Base-by-base conservation (phyloP, 2,797 vertebrate species). In the Scolopax bukidnonensis region DNA sequence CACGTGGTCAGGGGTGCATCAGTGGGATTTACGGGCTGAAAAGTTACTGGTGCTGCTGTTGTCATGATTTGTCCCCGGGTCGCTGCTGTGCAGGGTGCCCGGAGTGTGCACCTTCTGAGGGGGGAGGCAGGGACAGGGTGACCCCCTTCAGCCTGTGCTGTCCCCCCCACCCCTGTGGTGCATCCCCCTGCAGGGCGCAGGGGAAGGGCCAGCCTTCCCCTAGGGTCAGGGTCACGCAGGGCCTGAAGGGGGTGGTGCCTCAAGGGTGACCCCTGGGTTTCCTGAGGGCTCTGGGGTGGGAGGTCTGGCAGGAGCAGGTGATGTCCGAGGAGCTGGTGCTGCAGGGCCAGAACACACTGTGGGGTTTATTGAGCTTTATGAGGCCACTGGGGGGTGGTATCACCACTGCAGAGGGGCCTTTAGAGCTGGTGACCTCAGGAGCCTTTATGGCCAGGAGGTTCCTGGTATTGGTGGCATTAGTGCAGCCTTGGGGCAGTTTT, bases 81-180 rank as follows among this genome's bases (percentile, higher is more conserved):
- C 56, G 59, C 30, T 41, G 19, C 7, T 25, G 28, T 25, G 45
- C 20, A 11, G 20, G 9, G 36, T 6, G 23, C 36, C 1, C 2
- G 32, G 28, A 59, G 12, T 0, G 0, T 50, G 21, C 50, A 43
- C 20, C 27, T 45, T 21, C 59, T 0, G 1, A 32, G 23, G 67
- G 45, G 15, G 33, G 57, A n/a, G 43, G 16, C 2, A 4, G 2
- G n/a, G n/a, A 20, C 28, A 13, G 14, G 30, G 51, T 57, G 60
- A 24, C 10, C 18, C 43, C 30, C 30, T 15, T 11, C 25, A 6
- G 27, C 50, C 43, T 16, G 23, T 59, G 43, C 43, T 51, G 38
- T 28, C 2, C 18, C 30, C 33, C 14, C 15, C 19, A 9, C 18
- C 53, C 30, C 76, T 28, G 18, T 3, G 3, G 67, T 9, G 3